Base-by-base conservation (phyloP, 2,888 invertebrate genomes). In the Gryllus longicercus region DNA sequence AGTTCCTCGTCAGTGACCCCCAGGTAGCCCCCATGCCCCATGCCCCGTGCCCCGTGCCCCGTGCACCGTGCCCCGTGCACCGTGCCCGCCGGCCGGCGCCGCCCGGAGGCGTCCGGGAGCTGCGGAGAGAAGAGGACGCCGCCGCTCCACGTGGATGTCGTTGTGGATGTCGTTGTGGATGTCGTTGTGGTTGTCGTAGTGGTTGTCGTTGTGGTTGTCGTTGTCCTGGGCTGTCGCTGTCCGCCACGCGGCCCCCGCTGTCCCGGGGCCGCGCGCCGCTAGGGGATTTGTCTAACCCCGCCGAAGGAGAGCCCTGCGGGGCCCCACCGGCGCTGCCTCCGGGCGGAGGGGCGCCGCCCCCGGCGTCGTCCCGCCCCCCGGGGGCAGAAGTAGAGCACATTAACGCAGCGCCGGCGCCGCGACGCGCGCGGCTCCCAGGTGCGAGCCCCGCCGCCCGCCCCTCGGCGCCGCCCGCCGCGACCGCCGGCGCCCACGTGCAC, bases 51-150 rank as follows among this genome's bases (percentile, higher is more conserved):
- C 38, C 38, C 38, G 1, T 21, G 21, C 21, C 21, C 21, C 21
- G 21, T n/a, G n/a, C n/a, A n/a, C 38, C 5, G 38, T 38, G 38
- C 8, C 38, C 38, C 38, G 1, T 21, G 21, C 21, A 1, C 21
- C 21, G 21, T 38, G 38, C 8, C 38, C 38, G 8, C 8, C 8
- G 38, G 38, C 38, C 38, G 38, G 38, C 8, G 38, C 38, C 8
- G 38, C 63, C 63, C 63, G n/a, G 63, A 63, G 63, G 63, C 63
- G 63, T 63, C 63, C 11, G 63, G 63, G 63, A 63, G 63, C 63
- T 18, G 63, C 63, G 63, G 63, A 63, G 63, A 63, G 63, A 63
- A 63, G 63, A 63, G 63, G 63, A 63, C 63, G n/a, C n/a, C 63
- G 63, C 63, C 63, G 63, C 63, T 63, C 16, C 63, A 63, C 14